A percentile compares a stretch with the other conserved stretches of the same genome.
Conservation (phyloP, 2,797 vertebrate species). For the Danio aesculapii region DNA sequence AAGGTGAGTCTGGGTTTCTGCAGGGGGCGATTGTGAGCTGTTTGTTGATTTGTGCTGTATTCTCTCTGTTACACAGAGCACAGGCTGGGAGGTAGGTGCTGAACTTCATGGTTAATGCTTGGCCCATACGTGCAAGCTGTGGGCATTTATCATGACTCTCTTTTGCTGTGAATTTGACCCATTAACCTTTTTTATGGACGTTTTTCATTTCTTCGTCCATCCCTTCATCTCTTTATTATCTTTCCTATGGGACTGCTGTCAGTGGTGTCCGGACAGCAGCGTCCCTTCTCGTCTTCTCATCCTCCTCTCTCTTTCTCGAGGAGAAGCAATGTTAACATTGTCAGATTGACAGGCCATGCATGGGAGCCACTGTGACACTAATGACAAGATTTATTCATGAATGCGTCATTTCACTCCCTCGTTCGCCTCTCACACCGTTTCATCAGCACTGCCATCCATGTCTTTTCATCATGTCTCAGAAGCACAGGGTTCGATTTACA, state of each 20-base stretch:
- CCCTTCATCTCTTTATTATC: conserved; percentile 48
- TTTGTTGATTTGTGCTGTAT: conserved; percentile 81
- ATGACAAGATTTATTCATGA: conserved; percentile 86
- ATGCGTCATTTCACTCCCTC: conserved; percentile 83
- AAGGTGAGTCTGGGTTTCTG: conserved; percentile 7
- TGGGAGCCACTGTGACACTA: conserved; percentile 90
- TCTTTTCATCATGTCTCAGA: conserved; percentile 81
- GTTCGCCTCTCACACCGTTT: conserved; percentile 66
- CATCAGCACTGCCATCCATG: conserved; percentile 78
- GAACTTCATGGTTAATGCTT: conserved; percentile 88
- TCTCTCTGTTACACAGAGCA: conserved; percentile 99
- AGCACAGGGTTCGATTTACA: conserved; percentile 95
- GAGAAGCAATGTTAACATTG: conserved; percentile 67
- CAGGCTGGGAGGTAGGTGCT: conserved; percentile 99
- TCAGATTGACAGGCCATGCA: conserved; percentile 88
- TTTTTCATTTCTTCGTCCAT: conserved; percentile 49
- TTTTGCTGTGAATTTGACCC: conserved; percentile 86
- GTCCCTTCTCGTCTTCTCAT: conserved; percentile 54
- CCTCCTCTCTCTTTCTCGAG: conserved; percentile 60
- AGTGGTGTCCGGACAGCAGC: conserved; percentile 68
- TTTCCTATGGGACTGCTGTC: conserved; percentile 73
- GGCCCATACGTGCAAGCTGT: conserved; percentile 91
- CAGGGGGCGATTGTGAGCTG: conserved; percentile 41
- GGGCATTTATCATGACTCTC: conserved; percentile 69
- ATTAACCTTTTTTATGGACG: conserved; percentile 85